These are phyloP conservation scores for Gerris buenoi DNA, from an alignment of 1,140 invertebrate species.

Conservation along the genomic window DNA sequence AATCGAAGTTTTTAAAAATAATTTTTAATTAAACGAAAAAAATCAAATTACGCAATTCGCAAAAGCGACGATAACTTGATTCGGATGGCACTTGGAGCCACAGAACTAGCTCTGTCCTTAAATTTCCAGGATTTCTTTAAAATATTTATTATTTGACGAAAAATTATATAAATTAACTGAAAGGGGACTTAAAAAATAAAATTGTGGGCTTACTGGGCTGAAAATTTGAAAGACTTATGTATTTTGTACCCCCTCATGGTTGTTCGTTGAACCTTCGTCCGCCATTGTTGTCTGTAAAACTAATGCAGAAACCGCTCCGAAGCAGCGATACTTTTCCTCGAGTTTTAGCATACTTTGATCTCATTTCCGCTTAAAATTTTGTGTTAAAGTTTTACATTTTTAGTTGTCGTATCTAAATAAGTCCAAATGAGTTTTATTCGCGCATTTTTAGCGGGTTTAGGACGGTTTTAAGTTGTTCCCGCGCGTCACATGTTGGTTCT, in stretches of 20 bases:
- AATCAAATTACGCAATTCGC: neutral
- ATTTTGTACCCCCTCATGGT: neutral
- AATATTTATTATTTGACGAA: neutral
- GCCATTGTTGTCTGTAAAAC: neutral
- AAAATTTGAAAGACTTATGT: neutral
- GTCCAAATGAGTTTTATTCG: neutral
- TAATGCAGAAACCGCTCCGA: neutral
- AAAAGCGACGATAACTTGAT: neutral
- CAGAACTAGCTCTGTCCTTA: neutral
- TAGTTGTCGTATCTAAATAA: neutral
- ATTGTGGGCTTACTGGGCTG: neutral
- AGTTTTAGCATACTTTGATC: neutral
- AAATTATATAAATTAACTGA: neutral
- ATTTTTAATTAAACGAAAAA: too few relatives aligned
- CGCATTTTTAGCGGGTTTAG: neutral
- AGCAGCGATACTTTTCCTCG: neutral
- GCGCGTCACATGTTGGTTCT: conserved; percentile 23
- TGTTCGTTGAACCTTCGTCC: neutral
- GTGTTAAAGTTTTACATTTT: neutral
- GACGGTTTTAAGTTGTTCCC: conserved; percentile 15
- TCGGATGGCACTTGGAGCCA: neutral
- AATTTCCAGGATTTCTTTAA: neutral
- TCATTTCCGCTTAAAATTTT: neutral
- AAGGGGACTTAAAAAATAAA: neutral
- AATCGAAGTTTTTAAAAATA: too few relatives aligned